Evolutionary conservation across 2,113 vertebrate species (phyloP).

Genomic region (Cygnus atratus): DNA sequence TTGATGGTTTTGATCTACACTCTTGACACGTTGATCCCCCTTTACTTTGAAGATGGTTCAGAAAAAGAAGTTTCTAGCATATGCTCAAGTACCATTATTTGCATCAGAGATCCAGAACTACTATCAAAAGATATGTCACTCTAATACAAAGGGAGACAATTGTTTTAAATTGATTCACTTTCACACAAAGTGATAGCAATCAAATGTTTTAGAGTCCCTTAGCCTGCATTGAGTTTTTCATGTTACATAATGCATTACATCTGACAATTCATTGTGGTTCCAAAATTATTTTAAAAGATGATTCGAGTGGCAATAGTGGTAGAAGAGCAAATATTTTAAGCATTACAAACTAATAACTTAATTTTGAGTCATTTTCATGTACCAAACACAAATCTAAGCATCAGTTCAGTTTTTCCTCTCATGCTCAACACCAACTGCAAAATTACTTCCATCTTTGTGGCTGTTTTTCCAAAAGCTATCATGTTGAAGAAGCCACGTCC

Average conservation of each 20-base stretch:
- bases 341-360: neutral
- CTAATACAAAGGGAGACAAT: neutral
- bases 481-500: neutral
- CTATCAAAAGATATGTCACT: slow-evolving; percentile 11
- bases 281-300: slow-evolving; percentile 6
- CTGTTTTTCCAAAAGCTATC: neutral
- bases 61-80: slow-evolving; percentile 49
- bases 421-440: neutral
- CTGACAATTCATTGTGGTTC: neutral
- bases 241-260: neutral
- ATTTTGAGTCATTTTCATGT: neutral
- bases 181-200: neutral
- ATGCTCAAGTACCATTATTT: slow-evolving; percentile 56
- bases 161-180: slow-evolving; percentile 38
- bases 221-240: neutral
- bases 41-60: slow-evolving; percentile 71
- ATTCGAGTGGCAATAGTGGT: neutral
- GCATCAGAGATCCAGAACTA: slow-evolving; percentile 21
- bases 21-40: slow-evolving; percentile 59
- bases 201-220: neutral
- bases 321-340: neutral
- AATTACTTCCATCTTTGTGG: neutral
- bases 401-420: neutral
- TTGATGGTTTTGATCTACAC: slow-evolving; percentile 57
- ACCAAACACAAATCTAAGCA: neutral